Base-by-base conservation (phyloP, 2,797 vertebrate genomes). In the Silurus aristotelis region DNA sequence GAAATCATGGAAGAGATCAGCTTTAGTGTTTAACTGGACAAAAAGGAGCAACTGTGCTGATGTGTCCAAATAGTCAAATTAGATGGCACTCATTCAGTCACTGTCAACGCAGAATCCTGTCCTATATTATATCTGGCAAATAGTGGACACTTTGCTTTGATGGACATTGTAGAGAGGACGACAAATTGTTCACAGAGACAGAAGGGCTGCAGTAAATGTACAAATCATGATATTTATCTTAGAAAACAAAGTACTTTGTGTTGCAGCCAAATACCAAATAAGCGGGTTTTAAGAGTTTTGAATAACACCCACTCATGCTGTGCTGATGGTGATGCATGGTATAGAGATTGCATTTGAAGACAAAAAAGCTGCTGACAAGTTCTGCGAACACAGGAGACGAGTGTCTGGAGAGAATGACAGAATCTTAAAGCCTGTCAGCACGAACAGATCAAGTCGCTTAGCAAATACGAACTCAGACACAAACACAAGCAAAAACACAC, bases 371-470 rank as follows among this genome's bases (percentile, higher is more conserved):
- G 82, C 77, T 79, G 73, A 86, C 73, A 86, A 68, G 43, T 6
- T 63, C 15, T 14, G 15, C 56, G 81, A 38, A 43, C 27, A 83
- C 66, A 83, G 43, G 85, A 86, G 85, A 79, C 13, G 8, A 63
- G 78, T 64, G 68, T 58, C 78, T 61, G 52, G 46, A 58, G 31
- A 82, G 52, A 82, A 61, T 63, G 60, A 56, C 17, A n/a, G 79
- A 43, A 73, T 67, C 60, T 73, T 81, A 73, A 84, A 22, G 55
- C 15, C 68, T 83, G 70, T 86, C 64, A 77, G 71, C 68, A 72
- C 17, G 17, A 77, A 58, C 63, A 82, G 64, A 67, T 82, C 68
- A 86, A 82, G 71, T 63, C 19, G 6, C 38, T 68, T 77, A 43
- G 80, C 71, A 80, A 84, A 75, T 56, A 73, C 6, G 64, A 66